Percentiles rank a stretch among this genome's conserved stretches.
Conservation (phyloP, 30 jellyfish, hydroid and myxozoan genomes). For the Chironex yamaguchii region DNA sequence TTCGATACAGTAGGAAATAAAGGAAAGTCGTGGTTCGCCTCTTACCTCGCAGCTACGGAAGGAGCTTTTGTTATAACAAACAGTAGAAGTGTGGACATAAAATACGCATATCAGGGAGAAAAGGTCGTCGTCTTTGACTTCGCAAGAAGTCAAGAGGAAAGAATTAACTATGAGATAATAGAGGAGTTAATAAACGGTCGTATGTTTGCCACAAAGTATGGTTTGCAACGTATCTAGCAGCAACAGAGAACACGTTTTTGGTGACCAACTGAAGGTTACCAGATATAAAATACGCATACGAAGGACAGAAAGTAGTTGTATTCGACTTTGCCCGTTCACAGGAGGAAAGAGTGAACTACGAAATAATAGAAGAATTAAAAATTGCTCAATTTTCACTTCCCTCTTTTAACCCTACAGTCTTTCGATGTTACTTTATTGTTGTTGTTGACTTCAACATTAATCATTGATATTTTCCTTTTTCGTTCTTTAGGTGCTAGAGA, state of each 20-base stretch:
- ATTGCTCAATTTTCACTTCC: too few species aligned
- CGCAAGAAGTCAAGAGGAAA: background rate
- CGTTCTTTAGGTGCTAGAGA: too few species aligned
- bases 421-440: too few species aligned
- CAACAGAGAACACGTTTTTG: background rate
- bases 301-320: background rate
- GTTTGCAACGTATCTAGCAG: background rate
- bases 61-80: background rate
- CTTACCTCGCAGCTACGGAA: background rate
- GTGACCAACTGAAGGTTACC: constrained; percentile 1
- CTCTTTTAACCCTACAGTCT: too few species aligned
- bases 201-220: background rate
- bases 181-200: background rate
- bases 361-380: background rate
- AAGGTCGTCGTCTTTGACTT: constrained; percentile 5
- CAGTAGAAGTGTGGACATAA: constrained; percentile 35
- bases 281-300: constrained; percentile 12
- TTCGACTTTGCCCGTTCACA: constrained; percentile 20
- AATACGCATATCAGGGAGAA: constrained; percentile 13
- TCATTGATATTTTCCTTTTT: too few species aligned
- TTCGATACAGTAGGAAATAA: constrained; percentile 40
- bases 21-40: constrained; percentile 18
- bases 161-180: background rate
- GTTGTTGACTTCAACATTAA: too few species aligned
- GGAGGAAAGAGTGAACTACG: constrained; percentile 1